Evolutionary conservation across 23 tunicate species (phyloP).

Genomic region (Styela clava): DNA sequence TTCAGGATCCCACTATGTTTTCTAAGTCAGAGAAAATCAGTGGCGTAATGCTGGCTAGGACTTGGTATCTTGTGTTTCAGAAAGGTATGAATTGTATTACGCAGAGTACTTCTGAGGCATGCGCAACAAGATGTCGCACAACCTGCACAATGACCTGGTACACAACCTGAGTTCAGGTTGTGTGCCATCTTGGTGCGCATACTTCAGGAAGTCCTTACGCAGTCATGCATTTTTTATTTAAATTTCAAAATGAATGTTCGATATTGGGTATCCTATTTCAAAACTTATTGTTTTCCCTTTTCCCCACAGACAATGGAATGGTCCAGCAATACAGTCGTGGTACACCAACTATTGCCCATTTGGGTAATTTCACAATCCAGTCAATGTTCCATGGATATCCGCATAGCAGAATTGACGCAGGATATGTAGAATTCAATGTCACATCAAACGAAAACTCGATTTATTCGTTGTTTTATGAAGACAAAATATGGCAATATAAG

Average conservation of each 20-base stretch:
- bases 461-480: constrained; percentile 28
- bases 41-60: constrained; percentile 17
- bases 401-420: constrained; percentile 43
- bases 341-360: constrained; percentile 25
- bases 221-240: too few relatives aligned
- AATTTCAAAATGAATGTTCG: too few relatives aligned
- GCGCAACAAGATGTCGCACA: too few relatives aligned
- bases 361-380: constrained; percentile 11
- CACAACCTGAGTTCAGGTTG: too few relatives aligned
- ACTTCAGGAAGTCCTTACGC: too few relatives aligned
- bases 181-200: too few relatives aligned
- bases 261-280: neutral
- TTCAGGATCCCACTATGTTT: constrained; percentile 8
- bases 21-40: neutral
- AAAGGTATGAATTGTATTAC: constrained; percentile 27
- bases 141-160: too few relatives aligned
- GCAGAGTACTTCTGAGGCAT: too few relatives aligned
- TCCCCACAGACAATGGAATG: constrained; percentile 35
- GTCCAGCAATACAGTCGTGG: constrained; percentile 42
- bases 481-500: constrained; percentile 59
- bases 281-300: neutral
- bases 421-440: constrained; percentile 34
- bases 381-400: constrained; percentile 40
- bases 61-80: constrained; percentile 34
- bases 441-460: neutral